phyloP scores from a whole-genome alignment of 64 coral and sea anemone genomes.

The Trachythela sp. region DNA sequence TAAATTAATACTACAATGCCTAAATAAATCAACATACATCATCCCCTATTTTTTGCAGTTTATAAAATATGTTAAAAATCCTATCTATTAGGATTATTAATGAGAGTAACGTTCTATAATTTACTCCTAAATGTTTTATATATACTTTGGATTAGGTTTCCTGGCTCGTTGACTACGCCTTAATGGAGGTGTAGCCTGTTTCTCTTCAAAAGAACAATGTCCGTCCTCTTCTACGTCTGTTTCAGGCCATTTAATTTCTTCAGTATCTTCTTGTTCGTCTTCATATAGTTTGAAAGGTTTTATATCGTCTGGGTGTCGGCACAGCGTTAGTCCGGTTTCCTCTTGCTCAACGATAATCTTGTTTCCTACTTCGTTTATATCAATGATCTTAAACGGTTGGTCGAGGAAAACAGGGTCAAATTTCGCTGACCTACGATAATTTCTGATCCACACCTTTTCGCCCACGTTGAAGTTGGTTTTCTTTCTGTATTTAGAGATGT shows the following conservation, averaged over 20 bases:
- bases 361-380: constrained; percentile 8
- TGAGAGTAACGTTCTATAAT: too few relatives aligned
- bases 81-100: too few relatives aligned
- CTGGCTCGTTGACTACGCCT: neutral
- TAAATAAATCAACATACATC: too few relatives aligned
- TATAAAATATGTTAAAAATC: too few relatives aligned
- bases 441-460: neutral
- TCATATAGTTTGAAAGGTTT: neutral
- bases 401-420: neutral
- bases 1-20: too few relatives aligned
- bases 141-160: neutral
- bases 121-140: too few relatives aligned
- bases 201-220: neutral
- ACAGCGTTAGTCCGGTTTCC: neutral
- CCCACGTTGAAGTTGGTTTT: neutral
- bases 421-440: neutral
- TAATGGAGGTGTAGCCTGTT: neutral
- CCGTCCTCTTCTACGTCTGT: neutral
- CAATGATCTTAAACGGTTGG: neutral
- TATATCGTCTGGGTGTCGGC: neutral
- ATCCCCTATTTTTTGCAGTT: too few relatives aligned
- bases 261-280: neutral
- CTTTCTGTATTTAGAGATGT: constrained; percentile 15
- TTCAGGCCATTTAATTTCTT: neutral
- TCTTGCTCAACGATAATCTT: neutral